phyloP scores from a whole-genome alignment of 2,888 invertebrate species.

The Drosophila rubida region DNA sequence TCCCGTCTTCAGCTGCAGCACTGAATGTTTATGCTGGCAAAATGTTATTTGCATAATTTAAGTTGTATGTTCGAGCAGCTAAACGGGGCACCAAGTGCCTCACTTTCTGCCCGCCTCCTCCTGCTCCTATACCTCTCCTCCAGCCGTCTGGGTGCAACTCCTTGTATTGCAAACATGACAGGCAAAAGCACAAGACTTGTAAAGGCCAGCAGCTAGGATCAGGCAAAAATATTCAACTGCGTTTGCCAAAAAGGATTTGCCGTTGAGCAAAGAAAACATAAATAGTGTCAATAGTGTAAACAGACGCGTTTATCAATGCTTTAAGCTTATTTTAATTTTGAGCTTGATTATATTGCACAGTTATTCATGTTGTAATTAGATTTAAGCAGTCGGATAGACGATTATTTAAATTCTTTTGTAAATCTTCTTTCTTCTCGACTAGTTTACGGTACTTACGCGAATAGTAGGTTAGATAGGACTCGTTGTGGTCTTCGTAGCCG shows the following conservation, averaged over 20 bases:
- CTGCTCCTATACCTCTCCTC: background rate
- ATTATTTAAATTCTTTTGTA: too few relatives aligned
- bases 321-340: too few relatives aligned
- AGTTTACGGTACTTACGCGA: too few relatives aligned
- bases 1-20: conserved; percentile 23
- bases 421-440: too few relatives aligned
- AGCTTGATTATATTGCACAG: too few relatives aligned
- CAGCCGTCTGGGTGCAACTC: conserved; percentile 16
- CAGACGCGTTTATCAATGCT: background rate
- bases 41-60: conserved; percentile 81
- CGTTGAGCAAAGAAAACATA: background rate
- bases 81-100: conserved; percentile 17
- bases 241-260: background rate
- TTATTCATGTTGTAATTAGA: too few relatives aligned
- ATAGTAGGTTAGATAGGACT: conserved; percentile 83
- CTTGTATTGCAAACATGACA: conserved; percentile 4
- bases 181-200: conserved; percentile 14
- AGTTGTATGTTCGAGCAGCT: conserved; percentile 60
- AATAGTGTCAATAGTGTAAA: background rate
- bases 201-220: conserved; percentile 2
- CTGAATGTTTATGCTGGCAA: conserved; percentile 75
- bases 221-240: conserved; percentile 15
- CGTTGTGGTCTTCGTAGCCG: conserved; percentile 84
- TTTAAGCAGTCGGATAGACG: too few relatives aligned
- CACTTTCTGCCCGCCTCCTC: background rate